Evolutionary conservation across 2,888 invertebrate species (phyloP).

Genomic region (Euzophera pinguis): DNA sequence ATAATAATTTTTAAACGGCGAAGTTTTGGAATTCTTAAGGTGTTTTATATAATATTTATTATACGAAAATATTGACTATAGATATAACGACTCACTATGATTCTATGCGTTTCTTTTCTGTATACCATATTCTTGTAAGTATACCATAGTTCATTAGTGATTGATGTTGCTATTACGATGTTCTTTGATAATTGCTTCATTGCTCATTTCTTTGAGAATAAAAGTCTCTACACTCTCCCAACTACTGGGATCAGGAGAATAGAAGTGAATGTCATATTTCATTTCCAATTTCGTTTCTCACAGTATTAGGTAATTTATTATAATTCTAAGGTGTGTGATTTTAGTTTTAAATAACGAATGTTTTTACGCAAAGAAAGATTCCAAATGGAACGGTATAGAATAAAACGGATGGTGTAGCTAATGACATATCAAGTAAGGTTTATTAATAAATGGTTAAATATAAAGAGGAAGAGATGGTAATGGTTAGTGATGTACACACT

Average conservation of each 20-base stretch:
- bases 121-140: too few relatives aligned
- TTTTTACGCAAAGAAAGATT: constrained; percentile 74
- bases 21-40: constrained; percentile 55
- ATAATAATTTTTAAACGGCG: constrained; percentile 55
- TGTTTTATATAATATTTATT: constrained; percentile 66
- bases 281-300: constrained; percentile 34
- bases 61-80: constrained; percentile 55
- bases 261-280: constrained; percentile 16
- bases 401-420: constrained; percentile 61
- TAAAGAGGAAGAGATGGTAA: constrained; percentile 34
- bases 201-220: constrained; percentile 18
- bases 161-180: constrained; percentile 39
- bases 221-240: constrained; percentile 16
- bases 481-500: constrained; percentile 61
- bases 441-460: constrained; percentile 50
- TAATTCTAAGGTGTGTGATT: constrained; percentile 68
- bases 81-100: constrained; percentile 43
- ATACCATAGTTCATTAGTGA: constrained; percentile 48
- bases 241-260: constrained; percentile 10
- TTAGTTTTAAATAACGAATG: constrained; percentile 55
- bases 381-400: constrained; percentile 62
- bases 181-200: constrained; percentile 25
- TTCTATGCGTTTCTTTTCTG: constrained; percentile 52
- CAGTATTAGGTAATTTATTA: constrained; percentile 59
- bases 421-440: constrained; percentile 77